Conservation (phyloP, 2,113 vertebrate genomes). For the Poeciliopsis retropinna region DNA sequence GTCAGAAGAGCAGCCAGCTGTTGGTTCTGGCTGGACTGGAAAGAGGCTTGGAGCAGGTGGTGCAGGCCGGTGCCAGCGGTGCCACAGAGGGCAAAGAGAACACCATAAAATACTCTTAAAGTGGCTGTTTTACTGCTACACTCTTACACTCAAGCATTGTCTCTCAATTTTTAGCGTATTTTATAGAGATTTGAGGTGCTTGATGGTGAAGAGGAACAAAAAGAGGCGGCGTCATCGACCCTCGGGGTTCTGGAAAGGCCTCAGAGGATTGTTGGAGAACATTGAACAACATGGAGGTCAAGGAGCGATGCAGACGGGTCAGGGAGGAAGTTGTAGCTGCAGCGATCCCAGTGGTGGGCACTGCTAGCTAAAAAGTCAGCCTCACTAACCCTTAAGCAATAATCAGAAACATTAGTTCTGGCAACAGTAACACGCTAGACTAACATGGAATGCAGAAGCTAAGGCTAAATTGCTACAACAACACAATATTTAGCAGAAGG, state of each 20-base stretch:
- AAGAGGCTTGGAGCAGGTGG: slow-evolving; percentile 79
- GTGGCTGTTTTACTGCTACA: slow-evolving; percentile 28
- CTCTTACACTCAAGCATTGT: not conserved
- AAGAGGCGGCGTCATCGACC: not conserved
- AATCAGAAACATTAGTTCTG: too few species aligned
- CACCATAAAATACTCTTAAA: slow-evolving; percentile 58
- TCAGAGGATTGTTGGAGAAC: too few species aligned
- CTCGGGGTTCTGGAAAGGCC: not conserved
- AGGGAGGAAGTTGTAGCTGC: not conserved
- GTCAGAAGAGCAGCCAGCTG: slow-evolving; percentile 84
- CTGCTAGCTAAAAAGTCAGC: too few species aligned
- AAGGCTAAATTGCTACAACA: too few species aligned
- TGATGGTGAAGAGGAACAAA: not conserved
- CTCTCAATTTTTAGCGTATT: not conserved
- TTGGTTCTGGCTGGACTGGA: slow-evolving; percentile 74
- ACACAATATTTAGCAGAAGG: too few species aligned
- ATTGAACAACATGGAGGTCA: not conserved
- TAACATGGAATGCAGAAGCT: too few species aligned
- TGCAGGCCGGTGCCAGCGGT: slow-evolving; percentile 74
- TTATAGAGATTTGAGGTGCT: not conserved
- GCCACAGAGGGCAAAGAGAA: slow-evolving; percentile 65
- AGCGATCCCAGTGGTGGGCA: too few species aligned
- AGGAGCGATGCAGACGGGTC: not conserved
- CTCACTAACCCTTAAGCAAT: too few species aligned
- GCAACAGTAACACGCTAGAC: too few species aligned